Percentiles rank a stretch among this genome's conserved stretches.
These are phyloP conservation scores for Metridium senile DNA, from an alignment of 92 coral and sea anemone genomes.

Conservation along the genomic window DNA sequence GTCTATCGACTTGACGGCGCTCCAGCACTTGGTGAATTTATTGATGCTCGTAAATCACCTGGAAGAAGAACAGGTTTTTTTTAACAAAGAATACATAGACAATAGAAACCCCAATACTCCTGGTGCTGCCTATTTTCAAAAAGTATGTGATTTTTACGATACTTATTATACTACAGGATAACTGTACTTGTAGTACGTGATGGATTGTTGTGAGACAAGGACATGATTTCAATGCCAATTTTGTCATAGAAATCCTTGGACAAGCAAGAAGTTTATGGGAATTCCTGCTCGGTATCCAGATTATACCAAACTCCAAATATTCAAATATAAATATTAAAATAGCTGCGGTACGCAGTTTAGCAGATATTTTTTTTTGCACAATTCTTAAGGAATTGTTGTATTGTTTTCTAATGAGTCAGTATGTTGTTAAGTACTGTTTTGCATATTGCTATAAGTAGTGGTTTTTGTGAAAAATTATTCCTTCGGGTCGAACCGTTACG, in stretches of 20 bases:
- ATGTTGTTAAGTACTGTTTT: too few species aligned
- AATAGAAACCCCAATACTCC: conserved; percentile 24
- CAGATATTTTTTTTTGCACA: too few species aligned
- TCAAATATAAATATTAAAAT: conserved; percentile 34
- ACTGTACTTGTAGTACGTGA: conserved; percentile 49
- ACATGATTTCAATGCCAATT: conserved; percentile 37
- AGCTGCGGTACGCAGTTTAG: too few species aligned
- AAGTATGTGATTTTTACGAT: conserved; percentile 36
- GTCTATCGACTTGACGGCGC: too few species aligned
- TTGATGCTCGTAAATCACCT: too few species aligned
- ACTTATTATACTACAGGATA: conserved; percentile 39
- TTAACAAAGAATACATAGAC: conserved; percentile 16
- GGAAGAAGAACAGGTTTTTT: neutral
- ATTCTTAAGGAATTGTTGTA: too few species aligned
- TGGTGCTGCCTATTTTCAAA: conserved; percentile 40
- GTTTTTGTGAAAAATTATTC: too few species aligned
- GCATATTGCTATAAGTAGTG: too few species aligned
- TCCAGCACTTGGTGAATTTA: too few species aligned
- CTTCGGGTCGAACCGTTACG: too few species aligned
- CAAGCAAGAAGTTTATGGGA: conserved; percentile 23
- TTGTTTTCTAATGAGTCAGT: too few species aligned
- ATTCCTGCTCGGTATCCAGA: conserved; percentile 47
- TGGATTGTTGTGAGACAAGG: conserved; percentile 34
- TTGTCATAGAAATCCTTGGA: conserved; percentile 33
- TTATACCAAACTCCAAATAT: conserved; percentile 28